Percentiles rank a stretch among this genome's conserved stretches.
phyloP scores from a whole-genome alignment of 2,888 invertebrate species.

The Drosophila lutescens region DNA sequence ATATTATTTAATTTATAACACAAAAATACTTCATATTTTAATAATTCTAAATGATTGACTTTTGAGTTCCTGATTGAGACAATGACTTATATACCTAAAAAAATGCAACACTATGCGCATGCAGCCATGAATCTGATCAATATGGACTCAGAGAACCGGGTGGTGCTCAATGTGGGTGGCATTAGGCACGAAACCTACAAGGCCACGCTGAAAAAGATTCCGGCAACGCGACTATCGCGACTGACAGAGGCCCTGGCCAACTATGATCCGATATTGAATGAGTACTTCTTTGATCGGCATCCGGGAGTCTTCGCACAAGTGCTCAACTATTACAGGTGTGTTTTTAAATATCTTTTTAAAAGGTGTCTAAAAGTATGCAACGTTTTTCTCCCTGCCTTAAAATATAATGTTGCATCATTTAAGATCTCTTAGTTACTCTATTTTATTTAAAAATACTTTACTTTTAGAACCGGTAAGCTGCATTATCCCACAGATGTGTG shows the following conservation, averaged over 20 bases:
- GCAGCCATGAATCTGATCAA: slow-evolving; percentile 94
- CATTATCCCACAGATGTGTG: slow-evolving; percentile 99
- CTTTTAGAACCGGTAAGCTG: slow-evolving; percentile 94
- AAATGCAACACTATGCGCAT: slow-evolving; percentile 79
- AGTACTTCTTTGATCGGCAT: slow-evolving; percentile 99
- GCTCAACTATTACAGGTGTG: slow-evolving; percentile 96
- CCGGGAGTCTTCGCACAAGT: slow-evolving; percentile 98
- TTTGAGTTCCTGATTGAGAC: slow-evolving; percentile 22
- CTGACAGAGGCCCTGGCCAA: slow-evolving; percentile 98
- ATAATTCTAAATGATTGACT: slow-evolving; percentile 2
- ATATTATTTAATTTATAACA: too few species aligned
- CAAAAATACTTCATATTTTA: too few species aligned
- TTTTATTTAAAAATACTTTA: too few species aligned
- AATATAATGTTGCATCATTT: too few species aligned
- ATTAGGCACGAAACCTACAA: slow-evolving; percentile 98
- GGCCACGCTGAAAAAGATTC: slow-evolving; percentile 98
- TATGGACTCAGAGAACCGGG: slow-evolving; percentile 99
- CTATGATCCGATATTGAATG: slow-evolving; percentile 99
- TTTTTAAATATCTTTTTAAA: rapidly evolving
- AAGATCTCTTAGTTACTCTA: too few species aligned
- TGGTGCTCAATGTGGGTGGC: slow-evolving; percentile 99
- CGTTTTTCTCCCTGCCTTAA: too few species aligned
- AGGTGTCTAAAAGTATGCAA: too few species aligned
- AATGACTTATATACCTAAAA: slow-evolving; percentile 81
- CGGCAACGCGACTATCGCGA: slow-evolving; percentile 96